Percentiles rank a stretch among this genome's conserved stretches.
Evolutionary conservation across 2,797 vertebrate species (phyloP).

Genomic region (Somateria mollissima): DNA sequence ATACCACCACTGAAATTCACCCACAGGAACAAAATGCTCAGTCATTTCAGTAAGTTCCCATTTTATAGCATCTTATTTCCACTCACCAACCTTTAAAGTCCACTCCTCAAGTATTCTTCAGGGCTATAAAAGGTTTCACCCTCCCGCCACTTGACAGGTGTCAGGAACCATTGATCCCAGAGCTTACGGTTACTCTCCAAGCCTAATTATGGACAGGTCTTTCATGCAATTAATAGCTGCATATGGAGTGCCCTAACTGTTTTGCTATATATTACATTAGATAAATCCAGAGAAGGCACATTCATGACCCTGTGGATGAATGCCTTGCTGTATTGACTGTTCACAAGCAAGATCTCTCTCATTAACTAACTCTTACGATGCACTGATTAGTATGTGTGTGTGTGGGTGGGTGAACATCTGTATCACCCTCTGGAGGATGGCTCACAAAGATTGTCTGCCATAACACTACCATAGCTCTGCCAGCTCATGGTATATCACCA

Average conservation of each 20-base stretch:
- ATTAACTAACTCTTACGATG: conserved; percentile 52
- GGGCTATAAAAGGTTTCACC: conserved; percentile 28
- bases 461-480: background rate
- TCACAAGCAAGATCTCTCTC: background rate
- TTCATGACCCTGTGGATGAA: background rate
- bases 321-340: background rate
- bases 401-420: background rate
- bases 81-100: conserved; percentile 23
- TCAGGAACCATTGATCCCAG: conserved; percentile 30
- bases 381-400: background rate
- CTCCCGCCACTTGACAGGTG: conserved; percentile 4
- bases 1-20: background rate
- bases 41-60: background rate
- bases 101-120: background rate
- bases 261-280: background rate
- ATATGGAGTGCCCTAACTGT: conserved; percentile 21
- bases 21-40: conserved; percentile 12
- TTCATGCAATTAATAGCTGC: conserved; percentile 71
- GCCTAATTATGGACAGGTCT: conserved; percentile 63
- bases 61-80: conserved; percentile 21
- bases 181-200: conserved; percentile 23
- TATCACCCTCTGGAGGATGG: background rate
- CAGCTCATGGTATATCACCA: background rate
- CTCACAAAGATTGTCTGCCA: background rate
- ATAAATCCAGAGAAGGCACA: conserved; percentile 15